Evolutionary conservation across 2,797 vertebrate species (phyloP).

Genomic region (Anguilla megastoma): DNA sequence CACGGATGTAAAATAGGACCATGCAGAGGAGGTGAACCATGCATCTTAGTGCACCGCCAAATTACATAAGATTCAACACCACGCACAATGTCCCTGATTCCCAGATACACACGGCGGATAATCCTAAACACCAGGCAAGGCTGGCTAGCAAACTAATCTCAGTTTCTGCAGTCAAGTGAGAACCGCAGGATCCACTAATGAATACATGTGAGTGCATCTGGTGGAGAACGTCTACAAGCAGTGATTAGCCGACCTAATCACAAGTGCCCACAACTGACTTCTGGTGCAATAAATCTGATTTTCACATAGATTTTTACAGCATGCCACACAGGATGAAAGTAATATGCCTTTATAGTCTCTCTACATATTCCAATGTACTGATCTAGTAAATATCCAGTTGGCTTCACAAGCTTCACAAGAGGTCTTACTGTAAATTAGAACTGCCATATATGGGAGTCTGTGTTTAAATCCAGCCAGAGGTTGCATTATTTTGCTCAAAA

Average conservation of each 20-base stretch:
- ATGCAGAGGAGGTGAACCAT: constrained; percentile 29
- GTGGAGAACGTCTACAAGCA: neutral
- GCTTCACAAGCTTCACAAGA: neutral
- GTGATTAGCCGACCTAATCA: neutral
- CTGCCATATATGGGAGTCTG: neutral
- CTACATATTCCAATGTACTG: neutral
- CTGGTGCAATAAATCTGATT: neutral
- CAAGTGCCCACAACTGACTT: neutral
- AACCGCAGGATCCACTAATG: neutral
- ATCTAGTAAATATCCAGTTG: neutral
- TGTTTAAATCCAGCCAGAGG: neutral
- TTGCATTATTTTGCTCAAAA: neutral
- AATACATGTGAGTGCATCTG: neutral
- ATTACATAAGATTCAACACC: constrained; percentile 20
- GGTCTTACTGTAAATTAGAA: neutral
- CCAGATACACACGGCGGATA: neutral
- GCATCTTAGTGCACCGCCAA: constrained; percentile 35
- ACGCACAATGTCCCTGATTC: constrained; percentile 34
- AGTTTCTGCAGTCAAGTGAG: neutral
- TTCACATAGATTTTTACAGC: neutral
- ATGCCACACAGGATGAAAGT: neutral
- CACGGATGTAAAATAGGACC: constrained; percentile 30
- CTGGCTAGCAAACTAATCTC: neutral
- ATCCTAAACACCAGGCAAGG: neutral
- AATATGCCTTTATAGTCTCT: neutral